These are phyloP conservation scores for Apostichopus japonicus DNA, from an alignment of 35 echinoderm and acorn worm genomes.

Conservation along the genomic window DNA sequence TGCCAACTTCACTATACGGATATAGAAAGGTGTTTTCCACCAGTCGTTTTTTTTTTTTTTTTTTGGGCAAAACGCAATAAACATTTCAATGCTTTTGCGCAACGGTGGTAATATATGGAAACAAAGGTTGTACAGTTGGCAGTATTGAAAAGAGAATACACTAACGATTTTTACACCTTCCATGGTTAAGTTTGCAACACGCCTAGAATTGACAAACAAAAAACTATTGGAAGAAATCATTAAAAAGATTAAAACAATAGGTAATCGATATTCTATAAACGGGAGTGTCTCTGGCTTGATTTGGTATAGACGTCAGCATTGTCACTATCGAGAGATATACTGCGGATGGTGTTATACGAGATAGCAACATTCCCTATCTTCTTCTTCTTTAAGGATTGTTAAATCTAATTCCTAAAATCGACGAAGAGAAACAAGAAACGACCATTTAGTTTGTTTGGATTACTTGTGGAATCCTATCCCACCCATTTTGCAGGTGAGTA, in stretches of 20 bases:
- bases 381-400: too few relatives aligned
- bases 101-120: neutral
- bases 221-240: neutral
- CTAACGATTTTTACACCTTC: neutral
- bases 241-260: neutral
- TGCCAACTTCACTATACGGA: too few relatives aligned
- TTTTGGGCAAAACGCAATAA: too few relatives aligned
- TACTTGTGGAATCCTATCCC: neutral
- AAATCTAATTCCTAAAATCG: too few relatives aligned
- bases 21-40: too few relatives aligned
- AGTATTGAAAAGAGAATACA: neutral
- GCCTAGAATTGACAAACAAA: neutral
- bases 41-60: too few relatives aligned
- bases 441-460: neutral
- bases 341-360: too few relatives aligned
- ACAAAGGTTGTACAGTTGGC: neutral
- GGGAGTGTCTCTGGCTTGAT: neutral
- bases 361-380: too few relatives aligned
- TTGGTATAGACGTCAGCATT: neutral
- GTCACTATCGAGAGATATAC: neutral
- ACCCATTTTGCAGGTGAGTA: conserved; percentile 13
- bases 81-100: neutral
- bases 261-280: neutral
- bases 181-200: conserved; percentile 8
- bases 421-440: neutral